Evolutionary conservation across 2,113 vertebrate genomes (phyloP), one percentile per base, ranked within the genome.

Genomic region (Esox niger): DNA sequence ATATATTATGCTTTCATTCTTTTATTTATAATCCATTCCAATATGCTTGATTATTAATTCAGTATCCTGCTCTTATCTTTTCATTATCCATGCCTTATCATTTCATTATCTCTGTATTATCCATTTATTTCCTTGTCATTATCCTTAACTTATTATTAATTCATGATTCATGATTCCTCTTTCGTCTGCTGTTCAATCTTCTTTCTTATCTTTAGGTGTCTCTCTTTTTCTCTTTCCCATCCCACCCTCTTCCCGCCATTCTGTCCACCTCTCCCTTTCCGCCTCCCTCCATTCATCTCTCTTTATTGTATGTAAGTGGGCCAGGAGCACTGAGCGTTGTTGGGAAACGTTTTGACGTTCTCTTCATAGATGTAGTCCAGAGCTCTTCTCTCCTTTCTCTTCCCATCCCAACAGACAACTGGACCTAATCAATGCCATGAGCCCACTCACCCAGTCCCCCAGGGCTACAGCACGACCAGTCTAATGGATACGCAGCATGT

Each of bases 401-500:
- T 43, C 38, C 38, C 13, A 1, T 43, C 38, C 49, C 49, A 3
- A 49, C 47, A 49, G 47, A 49, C 47, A 49, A 57, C 55, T 57
- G 55, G 23, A 26, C 55, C 55, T 29, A 27, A 57, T 57, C 2
- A 57, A 52, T 52, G 47, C 25, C 55, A 29, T 27, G 55, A 26
- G 9, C 55, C 23, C 68, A 62, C 43, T 21, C 43, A 62, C 58
- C 26, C 46, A 32, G 43, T 38, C 67, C 15, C 57, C 35, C 27
- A 58, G 20, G 25, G 46, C 8, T 31, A 38, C 54, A 30, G 30
- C 58, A 61, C 6, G 78, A 72, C 62, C 26, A 27, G 9, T 63
- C 26, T 88, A 86, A 88, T 86, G 83, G 82, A 87, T 82, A 64
- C 81, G 66, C 86, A 88, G 64, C 75, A 69, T 87, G 83, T 84